Evolutionary conservation across 2,797 vertebrate species (phyloP).

Genomic region (Todus mexicanus): DNA sequence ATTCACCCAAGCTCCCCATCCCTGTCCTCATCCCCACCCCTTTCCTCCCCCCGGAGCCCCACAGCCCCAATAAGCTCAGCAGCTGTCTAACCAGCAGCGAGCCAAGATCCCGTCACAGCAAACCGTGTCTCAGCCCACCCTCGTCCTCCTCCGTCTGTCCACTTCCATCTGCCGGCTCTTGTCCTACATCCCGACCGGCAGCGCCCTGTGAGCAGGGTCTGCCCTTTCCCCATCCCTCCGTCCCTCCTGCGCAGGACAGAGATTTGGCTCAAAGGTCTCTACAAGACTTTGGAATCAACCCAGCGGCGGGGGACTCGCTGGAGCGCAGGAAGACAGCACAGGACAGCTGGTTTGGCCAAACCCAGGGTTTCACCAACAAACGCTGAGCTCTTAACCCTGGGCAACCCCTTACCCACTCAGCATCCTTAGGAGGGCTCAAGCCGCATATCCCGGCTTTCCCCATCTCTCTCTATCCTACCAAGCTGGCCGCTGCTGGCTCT

Average conservation of each 20-base stretch:
- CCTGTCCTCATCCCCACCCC: neutral
- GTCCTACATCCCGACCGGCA: neutral
- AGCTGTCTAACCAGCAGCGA: conserved; percentile 7
- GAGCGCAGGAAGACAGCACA: neutral
- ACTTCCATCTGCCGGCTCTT: conserved; percentile 14
- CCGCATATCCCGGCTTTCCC: neutral
- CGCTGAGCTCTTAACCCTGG: neutral
- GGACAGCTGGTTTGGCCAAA: fast-evolving
- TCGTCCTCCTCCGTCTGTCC: neutral
- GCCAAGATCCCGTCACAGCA: conserved; percentile 11
- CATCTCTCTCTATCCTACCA: neutral
- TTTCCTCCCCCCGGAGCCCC: neutral
- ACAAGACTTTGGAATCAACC: neutral
- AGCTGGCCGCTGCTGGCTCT: neutral
- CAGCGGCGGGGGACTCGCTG: fast-evolving
- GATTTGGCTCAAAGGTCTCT: neutral
- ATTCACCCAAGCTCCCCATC: neutral
- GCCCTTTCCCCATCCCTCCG: neutral
- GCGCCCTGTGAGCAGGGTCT: fast-evolving
- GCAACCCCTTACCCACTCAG: neutral
- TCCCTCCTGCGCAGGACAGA: fast-evolving
- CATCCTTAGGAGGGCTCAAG: neutral
- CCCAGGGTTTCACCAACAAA: neutral
- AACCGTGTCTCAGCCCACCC: neutral
- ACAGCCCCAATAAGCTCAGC: neutral